phyloP scores from a whole-genome alignment of 2,888 invertebrate species.

The Cheilosia vernalis region DNA sequence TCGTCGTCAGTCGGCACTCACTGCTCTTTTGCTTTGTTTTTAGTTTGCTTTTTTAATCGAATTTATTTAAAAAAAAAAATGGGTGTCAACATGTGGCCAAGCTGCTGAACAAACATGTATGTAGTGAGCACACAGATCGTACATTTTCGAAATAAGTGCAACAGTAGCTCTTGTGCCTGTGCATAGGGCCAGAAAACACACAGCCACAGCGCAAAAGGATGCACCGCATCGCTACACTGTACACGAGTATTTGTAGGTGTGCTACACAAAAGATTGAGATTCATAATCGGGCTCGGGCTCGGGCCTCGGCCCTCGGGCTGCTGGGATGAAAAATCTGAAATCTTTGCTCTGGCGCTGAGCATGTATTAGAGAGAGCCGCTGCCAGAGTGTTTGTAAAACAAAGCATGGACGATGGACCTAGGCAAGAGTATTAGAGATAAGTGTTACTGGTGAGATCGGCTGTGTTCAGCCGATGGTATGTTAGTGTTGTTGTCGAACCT shows the following conservation, averaged over 20 bases:
- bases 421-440: slow-evolving; percentile 43
- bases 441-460: slow-evolving; percentile 56
- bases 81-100: slow-evolving; percentile 69
- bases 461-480: slow-evolving; percentile 40
- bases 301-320: no score
- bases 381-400: slow-evolving; percentile 35
- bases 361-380: slow-evolving; percentile 38
- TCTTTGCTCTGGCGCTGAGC: not conserved
- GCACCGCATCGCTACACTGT: slow-evolving; percentile 5
- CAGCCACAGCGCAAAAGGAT: slow-evolving; percentile 30
- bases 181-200: slow-evolving; percentile 40
- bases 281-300: not conserved
- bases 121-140: slow-evolving; percentile 22
- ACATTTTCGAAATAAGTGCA: slow-evolving; percentile 42
- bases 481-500: slow-evolving; percentile 71
- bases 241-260: slow-evolving; percentile 28
- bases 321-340: not conserved
- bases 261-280: slow-evolving; percentile 26
- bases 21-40: slow-evolving; percentile 1
- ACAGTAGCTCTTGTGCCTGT: slow-evolving; percentile 34
- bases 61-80: slow-evolving; percentile 45
- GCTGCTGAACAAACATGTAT: slow-evolving; percentile 48
- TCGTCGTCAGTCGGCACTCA: not conserved
- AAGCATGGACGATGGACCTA: slow-evolving; percentile 17
- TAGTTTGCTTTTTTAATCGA: slow-evolving; percentile 2